Conservation (phyloP, 2,888 invertebrate species). For the Phortica magna region DNA sequence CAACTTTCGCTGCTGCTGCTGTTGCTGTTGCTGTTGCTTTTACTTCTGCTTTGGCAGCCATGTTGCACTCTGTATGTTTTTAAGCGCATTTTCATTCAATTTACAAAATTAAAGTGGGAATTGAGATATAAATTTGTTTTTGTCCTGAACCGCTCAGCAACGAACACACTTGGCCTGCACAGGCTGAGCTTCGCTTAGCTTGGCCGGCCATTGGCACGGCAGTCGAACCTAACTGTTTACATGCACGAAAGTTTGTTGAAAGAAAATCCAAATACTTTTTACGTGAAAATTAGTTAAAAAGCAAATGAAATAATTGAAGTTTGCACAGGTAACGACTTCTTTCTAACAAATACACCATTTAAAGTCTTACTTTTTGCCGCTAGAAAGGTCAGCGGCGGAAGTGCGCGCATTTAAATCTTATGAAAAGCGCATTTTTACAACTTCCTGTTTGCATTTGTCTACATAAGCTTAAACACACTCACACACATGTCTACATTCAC, state of each 20-base stretch:
- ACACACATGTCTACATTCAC: not conserved
- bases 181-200: not conserved
- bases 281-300: conserved; percentile 66
- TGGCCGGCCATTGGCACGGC: not conserved
- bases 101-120: conserved; percentile 77
- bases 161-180: not conserved
- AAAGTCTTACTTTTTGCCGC: not conserved
- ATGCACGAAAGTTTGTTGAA: conserved; percentile 58
- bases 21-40: conserved; percentile 27
- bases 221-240: conserved; percentile 55
- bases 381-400: conserved; percentile 52
- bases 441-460: conserved; percentile 9
- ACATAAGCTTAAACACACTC: not conserved
- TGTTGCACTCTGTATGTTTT: conserved; percentile 64
- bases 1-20: conserved; percentile 37
- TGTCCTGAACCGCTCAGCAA: conserved; percentile 35
- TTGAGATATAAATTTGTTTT: conserved; percentile 73
- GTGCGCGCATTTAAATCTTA: conserved; percentile 62
- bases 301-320: conserved; percentile 71
- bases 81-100: conserved; percentile 76
- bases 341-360: too few species aligned
- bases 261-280: conserved; percentile 15
- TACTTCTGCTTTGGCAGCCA: not conserved
- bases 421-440: conserved; percentile 55
- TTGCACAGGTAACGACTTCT: not conserved